Conservation (phyloP, 2,888 invertebrate species). For the Oscheius sp. region DNA sequence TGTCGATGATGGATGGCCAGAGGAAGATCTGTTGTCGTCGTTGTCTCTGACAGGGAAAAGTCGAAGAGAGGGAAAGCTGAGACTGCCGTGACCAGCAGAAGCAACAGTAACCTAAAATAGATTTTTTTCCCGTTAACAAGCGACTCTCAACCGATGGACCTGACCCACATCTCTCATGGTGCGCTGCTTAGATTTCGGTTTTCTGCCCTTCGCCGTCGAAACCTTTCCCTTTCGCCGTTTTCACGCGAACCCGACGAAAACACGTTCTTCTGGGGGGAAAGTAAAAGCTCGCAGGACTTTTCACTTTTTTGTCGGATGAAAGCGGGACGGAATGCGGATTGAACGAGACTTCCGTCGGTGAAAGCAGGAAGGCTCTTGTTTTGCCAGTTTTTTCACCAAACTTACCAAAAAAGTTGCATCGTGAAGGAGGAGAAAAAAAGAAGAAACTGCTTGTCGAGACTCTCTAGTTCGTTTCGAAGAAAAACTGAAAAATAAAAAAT, state of each 20-base stretch:
- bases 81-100: constrained; percentile 13
- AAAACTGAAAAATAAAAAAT: not conserved
- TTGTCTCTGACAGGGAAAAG: constrained; percentile 10
- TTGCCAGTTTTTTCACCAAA: not conserved
- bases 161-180: constrained; percentile 20
- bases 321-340: not conserved
- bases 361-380: not conserved
- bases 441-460: not conserved
- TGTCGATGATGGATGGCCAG: constrained; percentile 27
- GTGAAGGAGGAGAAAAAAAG: not conserved
- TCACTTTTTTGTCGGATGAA: not conserved
- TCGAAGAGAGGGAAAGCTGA: constrained; percentile 16
- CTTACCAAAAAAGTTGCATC: constrained; percentile 18
- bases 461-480: not conserved
- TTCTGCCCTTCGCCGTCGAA: constrained; percentile 3
- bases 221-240: constrained; percentile 4
- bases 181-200: constrained; percentile 29
- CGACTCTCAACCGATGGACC: constrained; percentile 3
- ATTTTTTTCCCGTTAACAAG: too few relatives aligned
- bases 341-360: not conserved
- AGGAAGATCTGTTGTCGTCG: not conserved
- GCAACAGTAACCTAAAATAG: constrained; percentile 21
- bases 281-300: constrained; percentile 17
- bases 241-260: not conserved
- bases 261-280: constrained; percentile 18